Evolutionary conservation across 1,140 invertebrate genomes (phyloP).

Genomic region (Lasioglossum albipes): DNA sequence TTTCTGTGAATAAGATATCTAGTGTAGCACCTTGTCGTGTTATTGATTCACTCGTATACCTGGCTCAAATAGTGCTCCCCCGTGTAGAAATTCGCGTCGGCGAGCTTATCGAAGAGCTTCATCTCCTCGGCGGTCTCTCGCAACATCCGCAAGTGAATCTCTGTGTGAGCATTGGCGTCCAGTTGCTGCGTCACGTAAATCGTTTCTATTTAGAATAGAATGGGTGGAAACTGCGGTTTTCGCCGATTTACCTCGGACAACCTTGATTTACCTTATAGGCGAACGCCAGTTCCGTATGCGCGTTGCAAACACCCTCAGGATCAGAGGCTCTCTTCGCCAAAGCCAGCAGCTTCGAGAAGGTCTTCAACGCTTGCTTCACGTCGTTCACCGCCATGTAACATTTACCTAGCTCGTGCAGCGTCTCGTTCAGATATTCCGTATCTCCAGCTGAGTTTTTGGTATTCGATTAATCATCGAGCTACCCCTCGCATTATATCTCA

Average conservation of each 20-base stretch:
- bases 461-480: not conserved
- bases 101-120: slow-evolving; percentile 54
- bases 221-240: no score
- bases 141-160: slow-evolving; percentile 56
- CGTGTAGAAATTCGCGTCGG: slow-evolving; percentile 63
- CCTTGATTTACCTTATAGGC: slow-evolving; percentile 60
- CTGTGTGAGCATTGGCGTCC: slow-evolving; percentile 44
- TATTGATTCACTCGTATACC: slow-evolving; percentile 29
- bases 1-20: not conserved
- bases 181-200: slow-evolving; percentile 48
- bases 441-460: slow-evolving; percentile 48
- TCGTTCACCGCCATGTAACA: slow-evolving; percentile 45
- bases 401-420: slow-evolving; percentile 61
- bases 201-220: no score
- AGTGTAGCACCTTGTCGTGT: not conserved
- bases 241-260: no score
- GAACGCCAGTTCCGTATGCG: slow-evolving; percentile 59
- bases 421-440: slow-evolving; percentile 51
- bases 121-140: slow-evolving; percentile 53
- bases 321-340: slow-evolving; percentile 56
- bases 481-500: no score
- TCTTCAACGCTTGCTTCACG: slow-evolving; percentile 44
- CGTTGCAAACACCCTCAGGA: slow-evolving; percentile 58
- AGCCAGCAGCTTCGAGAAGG: slow-evolving; percentile 59
- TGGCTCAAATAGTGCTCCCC: slow-evolving; percentile 65